Base-by-base conservation (phyloP, 2,888 invertebrate species). In the Embidobia sp. region DNA sequence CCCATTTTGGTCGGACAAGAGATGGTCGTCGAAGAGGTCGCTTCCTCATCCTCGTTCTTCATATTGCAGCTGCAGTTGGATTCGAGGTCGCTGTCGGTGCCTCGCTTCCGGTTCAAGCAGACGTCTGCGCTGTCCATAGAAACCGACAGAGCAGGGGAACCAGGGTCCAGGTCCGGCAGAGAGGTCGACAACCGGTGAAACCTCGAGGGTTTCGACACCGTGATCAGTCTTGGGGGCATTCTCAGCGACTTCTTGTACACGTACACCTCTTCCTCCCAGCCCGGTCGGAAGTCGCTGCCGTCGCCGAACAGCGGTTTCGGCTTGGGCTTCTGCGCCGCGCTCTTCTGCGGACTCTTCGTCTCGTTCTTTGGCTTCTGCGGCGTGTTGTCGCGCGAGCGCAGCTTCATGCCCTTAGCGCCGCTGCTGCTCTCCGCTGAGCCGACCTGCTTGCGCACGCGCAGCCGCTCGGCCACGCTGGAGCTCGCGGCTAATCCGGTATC, bases 251-350 rank as follows among this genome's bases (percentile, higher is more conserved):
- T 92, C 87, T 96, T 96, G 85, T 94, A 96, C 82, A 93, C 93
- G 84, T 94, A 95, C 11, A 96, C 92, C 84, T 96, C 96, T 85
- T 95, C 94, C 89, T 95, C 95, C 95, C 95, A 95, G 0, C 95
- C 95, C 0, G 95, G 95, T 80, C 93, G 92, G 84, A 95, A 94
- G 84, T 93, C 93, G 35, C 93, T 93, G 26, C 94, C 94, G 86
- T 93, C 93, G 2, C 94, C 94, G 85, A 93, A 93, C 26, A 91
- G 90, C n/a, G 93, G 92, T 86, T 94, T 93, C 0, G 85, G 88
- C 42, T 88, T 88, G 0, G 78, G 11, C 49, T 88, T 88, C 18
- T 84, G 83, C 1, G 80, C 72, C 0, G 77, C 16, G 3, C 8
- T 70, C 48, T 74, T 74, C 2, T 13, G 46, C 6, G 74, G 61